phyloP scores from a whole-genome alignment of 2,797 vertebrate genomes.

The Gouania willdenowi region DNA sequence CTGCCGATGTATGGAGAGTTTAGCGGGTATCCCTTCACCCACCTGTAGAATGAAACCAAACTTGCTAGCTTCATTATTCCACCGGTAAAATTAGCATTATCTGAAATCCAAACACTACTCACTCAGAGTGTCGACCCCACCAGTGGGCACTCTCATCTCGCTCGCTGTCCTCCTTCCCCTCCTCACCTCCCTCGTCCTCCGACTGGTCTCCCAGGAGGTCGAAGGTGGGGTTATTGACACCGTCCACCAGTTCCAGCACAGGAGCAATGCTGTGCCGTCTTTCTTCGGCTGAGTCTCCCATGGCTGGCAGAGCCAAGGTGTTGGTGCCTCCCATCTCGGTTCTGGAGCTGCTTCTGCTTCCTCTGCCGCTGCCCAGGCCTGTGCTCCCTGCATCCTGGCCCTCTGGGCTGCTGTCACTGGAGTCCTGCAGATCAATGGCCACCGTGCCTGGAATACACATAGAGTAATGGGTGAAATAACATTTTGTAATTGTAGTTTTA shows the following conservation, averaged over 20 bases:
- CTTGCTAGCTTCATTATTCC: neutral
- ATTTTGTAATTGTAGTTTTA: too few species aligned
- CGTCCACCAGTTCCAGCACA: slow-evolving; percentile 80
- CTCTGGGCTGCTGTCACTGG: slow-evolving; percentile 79
- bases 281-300: slow-evolving; percentile 64
- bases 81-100: neutral
- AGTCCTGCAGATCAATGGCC: slow-evolving; percentile 83
- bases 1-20: slow-evolving; percentile 86
- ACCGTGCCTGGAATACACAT: slow-evolving; percentile 72
- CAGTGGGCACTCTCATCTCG: slow-evolving; percentile 69
- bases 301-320: slow-evolving; percentile 71
- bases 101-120: slow-evolving; percentile 34
- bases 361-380: slow-evolving; percentile 41
- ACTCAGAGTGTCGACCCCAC: slow-evolving; percentile 78
- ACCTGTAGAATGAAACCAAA: slow-evolving; percentile 59
- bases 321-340: slow-evolving; percentile 63
- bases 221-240: slow-evolving; percentile 71
- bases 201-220: slow-evolving; percentile 83
- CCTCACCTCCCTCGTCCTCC: slow-evolving; percentile 76
- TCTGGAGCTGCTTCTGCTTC: slow-evolving; percentile 63
- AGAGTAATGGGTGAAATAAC: too few species aligned
- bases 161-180: slow-evolving; percentile 72
- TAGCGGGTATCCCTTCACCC: slow-evolving; percentile 82
- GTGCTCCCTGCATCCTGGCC: slow-evolving; percentile 53
- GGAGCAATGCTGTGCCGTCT: slow-evolving; percentile 82